Conservation (phyloP, 2,888 invertebrate species). For the Cheilosia vernalis region DNA sequence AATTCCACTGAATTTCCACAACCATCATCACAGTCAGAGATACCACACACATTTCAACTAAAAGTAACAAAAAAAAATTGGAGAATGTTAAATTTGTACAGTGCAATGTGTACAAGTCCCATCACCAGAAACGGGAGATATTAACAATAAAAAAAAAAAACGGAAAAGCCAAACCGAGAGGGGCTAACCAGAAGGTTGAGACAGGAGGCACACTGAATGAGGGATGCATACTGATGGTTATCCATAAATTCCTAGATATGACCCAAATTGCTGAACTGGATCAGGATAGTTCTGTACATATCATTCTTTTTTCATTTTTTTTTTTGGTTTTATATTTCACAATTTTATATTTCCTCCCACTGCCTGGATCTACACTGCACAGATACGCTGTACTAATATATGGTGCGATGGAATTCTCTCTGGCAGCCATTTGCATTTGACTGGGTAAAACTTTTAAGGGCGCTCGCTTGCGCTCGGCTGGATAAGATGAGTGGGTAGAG, state of each 20-base stretch:
- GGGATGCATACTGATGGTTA: conserved; percentile 71
- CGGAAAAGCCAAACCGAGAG: conserved; percentile 29
- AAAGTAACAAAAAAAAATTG: conserved; percentile 19
- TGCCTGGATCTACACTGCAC: conserved; percentile 24
- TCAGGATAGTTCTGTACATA: conserved; percentile 62
- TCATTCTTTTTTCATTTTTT: not conserved
- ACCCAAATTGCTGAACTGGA: conserved; percentile 76
- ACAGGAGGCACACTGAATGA: conserved; percentile 44
- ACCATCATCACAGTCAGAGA: conserved; percentile 57
- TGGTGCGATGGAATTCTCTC: conserved; percentile 30
- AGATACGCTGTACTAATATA: conserved; percentile 19
- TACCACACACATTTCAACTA: conserved; percentile 53
- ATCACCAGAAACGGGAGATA: conserved; percentile 52
- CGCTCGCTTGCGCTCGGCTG: conserved; percentile 48
- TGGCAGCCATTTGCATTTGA: conserved; percentile 68
- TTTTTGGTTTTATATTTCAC: conserved; percentile 37
- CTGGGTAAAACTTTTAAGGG: conserved; percentile 56
- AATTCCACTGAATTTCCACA: conserved; percentile 58
- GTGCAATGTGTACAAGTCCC: conserved; percentile 55
- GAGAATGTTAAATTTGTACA: conserved; percentile 63
- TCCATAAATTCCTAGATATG: conserved; percentile 75
- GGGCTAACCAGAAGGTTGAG: conserved; percentile 5
- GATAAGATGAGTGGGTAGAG: conserved; percentile 41
- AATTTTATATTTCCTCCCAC: conserved; percentile 44
- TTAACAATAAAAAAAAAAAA: conserved; percentile 32